Percentiles rank a stretch among this genome's conserved stretches.
Conservation (phyloP, 2,113 vertebrate genomes). For the Xerus inauris region DNA sequence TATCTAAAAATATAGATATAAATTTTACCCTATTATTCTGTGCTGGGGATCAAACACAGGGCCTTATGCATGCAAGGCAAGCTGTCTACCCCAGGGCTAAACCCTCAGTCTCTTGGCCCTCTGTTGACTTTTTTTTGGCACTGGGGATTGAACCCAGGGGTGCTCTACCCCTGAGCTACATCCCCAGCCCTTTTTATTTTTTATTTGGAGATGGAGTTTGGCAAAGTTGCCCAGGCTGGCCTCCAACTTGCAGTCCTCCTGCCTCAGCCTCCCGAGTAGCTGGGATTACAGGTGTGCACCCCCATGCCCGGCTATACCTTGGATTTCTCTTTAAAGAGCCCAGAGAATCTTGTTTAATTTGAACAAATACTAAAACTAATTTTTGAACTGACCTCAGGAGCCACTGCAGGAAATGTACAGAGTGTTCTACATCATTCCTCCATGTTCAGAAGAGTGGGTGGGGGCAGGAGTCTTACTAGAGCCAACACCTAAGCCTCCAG, state of each 20-base stretch:
- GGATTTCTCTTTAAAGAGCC: not conserved
- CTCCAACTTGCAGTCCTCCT: too few species aligned
- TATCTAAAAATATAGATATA: not conserved
- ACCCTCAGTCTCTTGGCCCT: not conserved
- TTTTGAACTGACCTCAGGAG: not conserved
- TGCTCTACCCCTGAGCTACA: too few species aligned
- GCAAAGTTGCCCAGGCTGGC: not conserved
- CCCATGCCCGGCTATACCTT: not conserved
- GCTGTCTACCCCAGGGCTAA: not conserved
- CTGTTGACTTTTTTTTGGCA: too few species aligned
- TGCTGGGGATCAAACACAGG: not conserved
- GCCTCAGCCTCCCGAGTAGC: too few species aligned
- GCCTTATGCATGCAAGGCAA: not conserved
- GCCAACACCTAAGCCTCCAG: accelerated
- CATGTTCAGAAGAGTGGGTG: too few species aligned
- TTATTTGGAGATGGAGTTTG: too few species aligned
- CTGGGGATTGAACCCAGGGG: too few species aligned
- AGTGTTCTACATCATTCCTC: not conserved
- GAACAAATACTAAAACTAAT: not conserved
- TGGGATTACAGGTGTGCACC: too few species aligned
- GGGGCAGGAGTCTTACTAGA: not conserved
- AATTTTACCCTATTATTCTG: not conserved
- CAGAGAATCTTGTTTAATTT: not conserved
- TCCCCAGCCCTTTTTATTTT: too few species aligned
- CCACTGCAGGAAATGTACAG: not conserved